Evolutionary conservation across 2,113 vertebrate species (phyloP).

Genomic region (Solea senegalensis): DNA sequence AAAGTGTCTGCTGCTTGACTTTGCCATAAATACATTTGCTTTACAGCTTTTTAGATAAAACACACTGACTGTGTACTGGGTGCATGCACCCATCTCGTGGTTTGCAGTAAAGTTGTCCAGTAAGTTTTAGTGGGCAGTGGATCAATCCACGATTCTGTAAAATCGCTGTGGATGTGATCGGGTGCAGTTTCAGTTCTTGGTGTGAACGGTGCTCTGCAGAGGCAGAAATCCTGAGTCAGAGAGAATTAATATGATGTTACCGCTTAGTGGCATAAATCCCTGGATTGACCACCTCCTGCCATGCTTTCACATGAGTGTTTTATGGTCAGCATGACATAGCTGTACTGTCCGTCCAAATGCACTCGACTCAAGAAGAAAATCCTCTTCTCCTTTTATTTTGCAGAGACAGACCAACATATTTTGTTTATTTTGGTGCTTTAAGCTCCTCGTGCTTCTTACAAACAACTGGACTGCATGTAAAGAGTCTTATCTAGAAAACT

Average conservation of each 20-base stretch:
- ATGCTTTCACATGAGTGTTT: conserved; percentile 56
- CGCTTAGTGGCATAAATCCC: conserved; percentile 66
- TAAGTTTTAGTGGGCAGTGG: conserved; percentile 15
- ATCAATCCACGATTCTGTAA: conserved; percentile 30
- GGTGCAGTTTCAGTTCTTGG: conserved; percentile 22
- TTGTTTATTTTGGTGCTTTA: conserved; percentile 2
- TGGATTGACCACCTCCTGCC: conserved; percentile 69
- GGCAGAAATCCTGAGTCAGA: conserved; percentile 64
- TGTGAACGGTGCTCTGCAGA: conserved; percentile 58
- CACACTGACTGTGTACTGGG: neutral
- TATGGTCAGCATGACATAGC: conserved; percentile 56
- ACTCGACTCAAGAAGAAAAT: neutral
- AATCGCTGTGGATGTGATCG: conserved; percentile 20
- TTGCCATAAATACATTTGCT: neutral
- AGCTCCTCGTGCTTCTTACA: neutral
- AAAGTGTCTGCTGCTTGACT: neutral
- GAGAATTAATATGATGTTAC: conserved; percentile 71
- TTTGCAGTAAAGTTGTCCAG: conserved; percentile 14
- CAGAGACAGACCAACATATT: neutral
- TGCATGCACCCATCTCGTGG: neutral
- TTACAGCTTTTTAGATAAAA: conserved; percentile 5
- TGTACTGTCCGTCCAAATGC: conserved; percentile 27
- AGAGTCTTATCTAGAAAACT: conserved; percentile 7
- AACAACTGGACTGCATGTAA: conserved; percentile 25
- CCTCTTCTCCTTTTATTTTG: conserved; percentile 15